Conservation (phyloP, 37 sponge, comb jelly and placozoan genomes). For the Lycopodina hypogea region DNA sequence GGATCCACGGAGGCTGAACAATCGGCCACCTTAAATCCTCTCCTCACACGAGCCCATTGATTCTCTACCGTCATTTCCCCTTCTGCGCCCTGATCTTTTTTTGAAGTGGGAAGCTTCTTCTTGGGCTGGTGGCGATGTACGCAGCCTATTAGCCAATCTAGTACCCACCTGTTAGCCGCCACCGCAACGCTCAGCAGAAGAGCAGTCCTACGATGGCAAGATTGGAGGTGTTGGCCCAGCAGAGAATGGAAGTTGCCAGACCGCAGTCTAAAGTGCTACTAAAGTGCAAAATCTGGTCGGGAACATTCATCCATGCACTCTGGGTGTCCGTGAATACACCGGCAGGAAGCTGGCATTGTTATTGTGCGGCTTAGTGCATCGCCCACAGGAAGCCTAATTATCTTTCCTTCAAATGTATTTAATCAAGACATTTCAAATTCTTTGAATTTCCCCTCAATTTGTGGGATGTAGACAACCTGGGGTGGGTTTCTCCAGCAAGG, state of each 20-base stretch:
- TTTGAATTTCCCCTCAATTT: no score
- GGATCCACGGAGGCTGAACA: constrained; percentile 61
- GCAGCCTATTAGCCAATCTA: constrained; percentile 27
- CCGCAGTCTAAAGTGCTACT: neutral
- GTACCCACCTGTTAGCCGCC: constrained; percentile 3
- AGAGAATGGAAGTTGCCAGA: constrained; percentile 3
- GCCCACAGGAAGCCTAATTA: no score
- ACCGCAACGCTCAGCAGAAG: neutral
- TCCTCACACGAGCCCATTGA: neutral
- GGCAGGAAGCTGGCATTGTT: neutral
- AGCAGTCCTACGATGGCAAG: neutral
- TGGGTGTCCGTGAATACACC: no score
- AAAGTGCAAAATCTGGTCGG: no score
- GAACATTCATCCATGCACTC: no score
- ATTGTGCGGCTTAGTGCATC: neutral
- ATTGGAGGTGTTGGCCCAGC: neutral
- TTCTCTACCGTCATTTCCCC: constrained; percentile 59
- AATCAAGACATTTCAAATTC: no score
- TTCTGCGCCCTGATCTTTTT: neutral
- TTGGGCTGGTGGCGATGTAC: constrained; percentile 17
- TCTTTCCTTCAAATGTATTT: no score
- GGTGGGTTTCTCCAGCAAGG: no score
- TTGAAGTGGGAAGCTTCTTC: neutral
- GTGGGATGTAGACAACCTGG: no score
- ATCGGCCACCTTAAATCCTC: constrained; percentile 39